Evolutionary conservation across 2,888 invertebrate genomes (phyloP), one percentile per base, ranked within the genome.

Genomic region (Pterostichus niger): DNA sequence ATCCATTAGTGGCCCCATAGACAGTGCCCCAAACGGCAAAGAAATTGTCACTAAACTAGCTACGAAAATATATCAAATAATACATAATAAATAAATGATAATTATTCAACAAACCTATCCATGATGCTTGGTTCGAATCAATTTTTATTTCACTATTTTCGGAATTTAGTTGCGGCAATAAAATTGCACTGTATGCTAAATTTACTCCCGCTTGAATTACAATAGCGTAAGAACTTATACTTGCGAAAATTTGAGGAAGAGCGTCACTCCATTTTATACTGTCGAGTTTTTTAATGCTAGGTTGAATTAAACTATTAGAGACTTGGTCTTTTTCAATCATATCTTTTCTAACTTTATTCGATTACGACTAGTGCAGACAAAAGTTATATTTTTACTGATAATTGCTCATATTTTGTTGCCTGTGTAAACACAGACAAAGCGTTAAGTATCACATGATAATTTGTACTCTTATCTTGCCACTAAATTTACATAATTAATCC

Each of bases 151-250:
- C 86, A 84, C 89, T 89, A 54, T 87, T 87, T 80, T 89, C 86
- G 9, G 87, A 87, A 82, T 89, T 86, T 59, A 93, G 88, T 84
- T 92, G 92, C 9, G 92, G 91, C 80, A 92, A 86, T 79, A 93
- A 88, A 73, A 93, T 89, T 6, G 92, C 92, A 85, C 92, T 92
- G 86, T 91, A 93, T 0, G 92, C 90, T 91, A 93, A 91, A 86
- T 92, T 92, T 71, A 92, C 89, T 33, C 93, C 93, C 15, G 91
- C 91, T 86, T 93, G 92, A 83, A 93, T 91, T 0, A 91, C 92
- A 61, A 91, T 87, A 81, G 90, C 89, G 84, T 91, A 90, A 0
- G 90, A 90, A 78, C 91, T 88, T 84, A 90, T 90, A 84, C 89
- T 89, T 46, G 91, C 90, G 73, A 90, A 83, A 83, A 91, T 89